Base-by-base conservation (phyloP, 2,113 vertebrate species). In the Antechinus flavipes region DNA sequence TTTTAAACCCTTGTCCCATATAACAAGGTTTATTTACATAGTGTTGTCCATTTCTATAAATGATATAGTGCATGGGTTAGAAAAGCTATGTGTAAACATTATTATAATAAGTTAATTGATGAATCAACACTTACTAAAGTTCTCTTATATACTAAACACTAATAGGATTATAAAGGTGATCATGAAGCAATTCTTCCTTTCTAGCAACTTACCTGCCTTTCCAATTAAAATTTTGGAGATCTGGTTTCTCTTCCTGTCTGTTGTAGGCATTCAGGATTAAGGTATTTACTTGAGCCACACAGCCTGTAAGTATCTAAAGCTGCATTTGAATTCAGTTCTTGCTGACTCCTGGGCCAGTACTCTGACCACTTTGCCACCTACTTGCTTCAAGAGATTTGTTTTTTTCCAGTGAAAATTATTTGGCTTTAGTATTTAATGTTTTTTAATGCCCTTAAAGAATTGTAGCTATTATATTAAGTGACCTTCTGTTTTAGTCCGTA, bases 161-260 rank as follows among this genome's bases (percentile, higher is more conserved):
- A 84, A 16, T 42, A 6, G n/a, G 19, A 42, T 84, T 84, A 22
- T 84, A 84, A 84, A 84, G 16, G 42, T 23, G 2, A 84, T 42
- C 42, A 84, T 84, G 16, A 84, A 84, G 16, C 7, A n/a, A 46
- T 76, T n/a, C 10, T 91, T 91, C 47, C 14, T 90, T 94, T 49
- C 3, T 10, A 90, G 90, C 42, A 8, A n/a, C 16, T 95, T 95
- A 91, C 30, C 53, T 90, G 92, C 50, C 76, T 58, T 97, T 22
- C 91, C 47, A 22, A 55, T 92, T 92, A 54, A n/a, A 91, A 53
- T 93, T 90, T 94, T 91, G 90, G 52, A 24, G 25, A 53, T 1
- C 1, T 53, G 91, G 91, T 92, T 54, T 96, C 22, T 53, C 91
- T 95, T 53, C 47, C 95, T 96, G 54, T 90, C 11, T 95, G 22